phyloP scores from a whole-genome alignment of 2,888 invertebrate genomes.

The Allophyes oxyacanthae region DNA sequence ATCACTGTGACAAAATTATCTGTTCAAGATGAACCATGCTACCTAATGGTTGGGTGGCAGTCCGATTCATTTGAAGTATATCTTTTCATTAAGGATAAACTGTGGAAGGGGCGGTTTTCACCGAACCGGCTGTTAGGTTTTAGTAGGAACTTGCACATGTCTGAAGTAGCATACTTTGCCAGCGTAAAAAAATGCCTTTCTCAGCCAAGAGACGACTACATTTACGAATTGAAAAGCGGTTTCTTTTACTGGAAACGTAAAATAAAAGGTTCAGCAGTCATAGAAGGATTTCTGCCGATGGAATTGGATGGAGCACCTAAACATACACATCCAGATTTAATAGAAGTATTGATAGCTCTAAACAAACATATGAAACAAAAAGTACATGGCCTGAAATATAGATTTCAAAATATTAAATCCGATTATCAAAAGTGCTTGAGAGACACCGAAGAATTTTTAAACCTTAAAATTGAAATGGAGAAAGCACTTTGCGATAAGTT shows the following conservation, averaged over 20 bases:
- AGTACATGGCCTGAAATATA: slow-evolving; percentile 56
- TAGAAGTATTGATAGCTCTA: slow-evolving; percentile 70
- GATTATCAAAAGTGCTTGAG: slow-evolving; percentile 74
- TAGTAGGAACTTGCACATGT: slow-evolving; percentile 72
- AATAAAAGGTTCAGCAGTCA: slow-evolving; percentile 58
- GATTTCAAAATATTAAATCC: slow-evolving; percentile 61
- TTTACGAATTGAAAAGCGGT: slow-evolving; percentile 75
- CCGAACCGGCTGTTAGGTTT: slow-evolving; percentile 70
- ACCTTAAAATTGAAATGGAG: slow-evolving; percentile 79
- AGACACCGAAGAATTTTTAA: slow-evolving; percentile 78
- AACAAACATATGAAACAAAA: slow-evolving; percentile 70
- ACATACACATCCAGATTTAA: slow-evolving; percentile 65
- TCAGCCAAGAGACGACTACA: slow-evolving; percentile 66
- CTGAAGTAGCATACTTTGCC: slow-evolving; percentile 66
- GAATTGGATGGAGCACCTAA: slow-evolving; percentile 64
- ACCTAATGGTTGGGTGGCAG: slow-evolving; percentile 76
- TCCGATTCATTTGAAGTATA: slow-evolving; percentile 73
- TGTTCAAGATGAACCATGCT: slow-evolving; percentile 62
- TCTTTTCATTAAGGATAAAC: slow-evolving; percentile 65
- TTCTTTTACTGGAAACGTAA: slow-evolving; percentile 81
- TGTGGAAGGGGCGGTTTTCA: slow-evolving; percentile 79
- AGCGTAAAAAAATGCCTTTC: slow-evolving; percentile 68
- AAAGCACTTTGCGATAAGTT: slow-evolving; percentile 74
- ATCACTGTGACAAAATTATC: slow-evolving; percentile 73
- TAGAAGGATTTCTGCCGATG: slow-evolving; percentile 79